phyloP scores from a whole-genome alignment of 2,113 vertebrate species.

The Vimba vimba region DNA sequence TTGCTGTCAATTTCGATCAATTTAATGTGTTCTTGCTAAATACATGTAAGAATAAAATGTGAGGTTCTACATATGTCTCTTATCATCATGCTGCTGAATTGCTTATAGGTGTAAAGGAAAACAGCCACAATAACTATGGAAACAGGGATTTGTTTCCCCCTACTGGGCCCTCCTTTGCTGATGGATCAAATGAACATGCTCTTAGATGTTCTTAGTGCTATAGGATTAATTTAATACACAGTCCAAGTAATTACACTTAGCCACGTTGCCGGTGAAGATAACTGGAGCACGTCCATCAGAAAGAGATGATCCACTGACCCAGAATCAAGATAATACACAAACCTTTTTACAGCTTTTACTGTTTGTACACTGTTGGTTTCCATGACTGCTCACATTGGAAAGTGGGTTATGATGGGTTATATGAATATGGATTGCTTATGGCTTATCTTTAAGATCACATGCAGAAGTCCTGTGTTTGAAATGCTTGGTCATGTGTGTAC shows the following conservation, averaged over 20 bases:
- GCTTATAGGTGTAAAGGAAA: no score
- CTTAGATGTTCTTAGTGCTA: background rate
- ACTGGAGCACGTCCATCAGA: background rate
- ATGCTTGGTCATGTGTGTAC: background rate
- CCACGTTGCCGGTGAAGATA: background rate
- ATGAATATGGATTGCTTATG: background rate
- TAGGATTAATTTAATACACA: background rate
- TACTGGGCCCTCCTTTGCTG: no score
- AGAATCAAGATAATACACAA: constrained; percentile 10
- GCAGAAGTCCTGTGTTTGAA: background rate
- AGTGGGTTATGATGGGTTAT: background rate
- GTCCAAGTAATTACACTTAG: background rate
- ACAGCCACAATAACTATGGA: no score
- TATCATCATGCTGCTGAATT: no score
- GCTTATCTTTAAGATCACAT: background rate
- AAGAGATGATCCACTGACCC: constrained; percentile 1
- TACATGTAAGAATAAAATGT: no score
- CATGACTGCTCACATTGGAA: background rate
- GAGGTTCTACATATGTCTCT: no score
- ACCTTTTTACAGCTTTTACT: background rate
- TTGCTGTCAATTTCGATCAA: no score
- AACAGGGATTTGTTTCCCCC: no score
- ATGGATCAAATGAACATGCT: background rate
- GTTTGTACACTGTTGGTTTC: background rate
- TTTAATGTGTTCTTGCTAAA: no score